Evolutionary conservation across 64 coral and sea anemone genomes (phyloP).

Genomic region (Stichodactyla helianthus): DNA sequence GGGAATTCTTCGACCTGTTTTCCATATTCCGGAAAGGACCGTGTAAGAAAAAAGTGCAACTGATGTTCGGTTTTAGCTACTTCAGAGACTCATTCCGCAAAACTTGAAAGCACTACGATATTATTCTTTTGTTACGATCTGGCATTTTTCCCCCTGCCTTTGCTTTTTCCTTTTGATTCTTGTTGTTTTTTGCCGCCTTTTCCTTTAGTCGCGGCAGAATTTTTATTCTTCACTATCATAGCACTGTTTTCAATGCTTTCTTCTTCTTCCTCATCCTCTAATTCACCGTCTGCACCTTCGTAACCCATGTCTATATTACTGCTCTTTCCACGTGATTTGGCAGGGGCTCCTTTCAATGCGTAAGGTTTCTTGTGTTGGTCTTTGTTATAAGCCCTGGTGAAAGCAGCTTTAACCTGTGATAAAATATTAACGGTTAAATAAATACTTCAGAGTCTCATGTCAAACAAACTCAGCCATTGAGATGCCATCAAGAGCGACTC

Average conservation of each 20-base stretch:
- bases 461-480: too few relatives aligned
- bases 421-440: constrained; percentile 2
- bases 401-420: constrained; percentile 66
- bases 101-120: neutral
- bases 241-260: constrained; percentile 61
- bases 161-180: constrained; percentile 40
- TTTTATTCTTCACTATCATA: constrained; percentile 75
- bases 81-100: too few relatives aligned
- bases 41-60: too few relatives aligned
- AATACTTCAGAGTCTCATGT: too few relatives aligned
- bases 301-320: constrained; percentile 10
- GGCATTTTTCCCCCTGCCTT: constrained; percentile 55
- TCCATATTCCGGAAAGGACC: neutral
- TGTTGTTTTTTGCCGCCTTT: neutral
- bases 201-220: constrained; percentile 24
- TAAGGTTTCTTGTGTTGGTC: constrained; percentile 81
- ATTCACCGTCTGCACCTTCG: constrained; percentile 41
- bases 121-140: neutral
- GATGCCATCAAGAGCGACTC: too few relatives aligned
- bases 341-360: constrained; percentile 37
- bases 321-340: constrained; percentile 53
- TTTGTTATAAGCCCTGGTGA: constrained; percentile 90
- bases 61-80: neutral
- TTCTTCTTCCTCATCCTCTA: constrained; percentile 37
- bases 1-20: neutral